Conservation (phyloP, 2,113 vertebrate species). For the Cinclus cinclus region DNA sequence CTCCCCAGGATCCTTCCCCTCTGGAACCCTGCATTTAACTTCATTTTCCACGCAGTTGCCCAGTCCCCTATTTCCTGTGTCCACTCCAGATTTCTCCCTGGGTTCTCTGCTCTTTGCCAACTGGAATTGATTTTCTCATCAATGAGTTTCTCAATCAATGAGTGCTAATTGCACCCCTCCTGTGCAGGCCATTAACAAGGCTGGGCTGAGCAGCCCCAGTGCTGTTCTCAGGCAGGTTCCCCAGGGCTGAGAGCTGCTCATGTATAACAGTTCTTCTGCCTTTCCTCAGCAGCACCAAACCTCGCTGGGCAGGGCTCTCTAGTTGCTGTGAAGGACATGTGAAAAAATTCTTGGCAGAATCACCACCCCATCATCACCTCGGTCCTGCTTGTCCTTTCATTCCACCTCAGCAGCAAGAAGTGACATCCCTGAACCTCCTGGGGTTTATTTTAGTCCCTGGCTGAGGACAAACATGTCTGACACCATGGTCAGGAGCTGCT, state of each 20-base stretch:
- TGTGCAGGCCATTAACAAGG: neutral
- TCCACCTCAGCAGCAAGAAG: neutral
- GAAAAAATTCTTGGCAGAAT: neutral
- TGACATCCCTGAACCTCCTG: neutral
- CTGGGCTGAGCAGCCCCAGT: neutral
- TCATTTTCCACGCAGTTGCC: neutral
- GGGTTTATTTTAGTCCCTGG: neutral
- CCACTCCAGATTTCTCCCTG: neutral
- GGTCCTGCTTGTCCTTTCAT: neutral
- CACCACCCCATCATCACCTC: neutral
- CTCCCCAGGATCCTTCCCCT: neutral
- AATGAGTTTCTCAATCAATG: neutral
- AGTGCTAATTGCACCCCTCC: neutral
- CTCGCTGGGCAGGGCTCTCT: neutral
- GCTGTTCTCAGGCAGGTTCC: neutral
- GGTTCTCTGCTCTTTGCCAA: neutral
- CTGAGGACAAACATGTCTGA: neutral
- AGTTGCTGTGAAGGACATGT: neutral
- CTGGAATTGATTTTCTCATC: neutral
- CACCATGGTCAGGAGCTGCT: neutral
- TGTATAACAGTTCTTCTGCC: neutral
- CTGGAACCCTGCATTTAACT: neutral
- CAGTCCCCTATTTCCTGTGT: accelerated
- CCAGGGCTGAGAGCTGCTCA: neutral
- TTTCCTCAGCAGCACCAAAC: neutral